Evolutionary conservation across 2,888 invertebrate species (phyloP), one percentile per base, ranked within the genome.

Genomic region (Chironomus riparius): DNA sequence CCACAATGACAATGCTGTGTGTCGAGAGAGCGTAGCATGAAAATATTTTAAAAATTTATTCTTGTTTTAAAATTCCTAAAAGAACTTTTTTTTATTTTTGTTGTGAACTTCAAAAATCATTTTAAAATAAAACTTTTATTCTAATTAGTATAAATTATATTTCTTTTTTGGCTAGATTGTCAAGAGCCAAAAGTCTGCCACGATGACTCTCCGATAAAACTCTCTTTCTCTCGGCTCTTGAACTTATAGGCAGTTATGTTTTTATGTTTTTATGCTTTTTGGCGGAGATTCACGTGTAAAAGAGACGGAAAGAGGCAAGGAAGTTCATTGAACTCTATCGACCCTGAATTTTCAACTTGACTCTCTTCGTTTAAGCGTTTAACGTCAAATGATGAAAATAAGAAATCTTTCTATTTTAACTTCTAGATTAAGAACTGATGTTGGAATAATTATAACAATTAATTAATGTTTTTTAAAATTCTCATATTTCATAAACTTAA

Each of bases 251-350:
- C 15, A 68, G 15, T 62, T 73, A 73, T 73, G 72, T 18, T 73
- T n/a, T 28, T 70, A 48, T 70, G 70, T 61, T 56, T 50, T 21
- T 18, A 10, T 47, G n/a, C 47, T 62, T 73, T 73, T 73, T 73
- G 72, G 72, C 72, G 61, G 38, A 62, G 72, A 73, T 73, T 73
- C 50, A 62, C 24, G 71, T 61, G 61, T 47, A 24, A 28, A 28
- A 62, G 47, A 73, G 62, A 73, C n/a, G 12, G 47, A 71, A 56
- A 21, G 56, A 21, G 71, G 71, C 18, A 47, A 61, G 72, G 62
- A 61, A 73, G 72, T 73, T 73, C 72, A 73, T 73, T 73, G 72
- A 73, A 61, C 62, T 56, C 15, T 56, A 56, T 62, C 72, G 72
- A 73, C 72, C 61, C 62, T 73, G 72, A 73, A 73, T 47, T 50